Conservation (phyloP, 2,113 vertebrate genomes). For the Nesogale talazaci region DNA sequence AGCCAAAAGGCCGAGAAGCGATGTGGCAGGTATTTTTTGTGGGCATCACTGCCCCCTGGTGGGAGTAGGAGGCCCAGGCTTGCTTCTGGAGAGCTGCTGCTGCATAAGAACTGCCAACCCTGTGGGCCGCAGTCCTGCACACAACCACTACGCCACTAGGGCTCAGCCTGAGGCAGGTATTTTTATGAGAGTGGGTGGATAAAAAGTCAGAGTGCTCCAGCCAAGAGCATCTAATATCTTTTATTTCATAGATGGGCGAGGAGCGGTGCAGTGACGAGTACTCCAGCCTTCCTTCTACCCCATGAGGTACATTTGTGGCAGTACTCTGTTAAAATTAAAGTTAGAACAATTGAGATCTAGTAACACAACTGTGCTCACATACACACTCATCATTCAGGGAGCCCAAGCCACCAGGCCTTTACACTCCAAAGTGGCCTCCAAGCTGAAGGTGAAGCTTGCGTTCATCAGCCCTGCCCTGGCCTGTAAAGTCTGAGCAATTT, state of each 20-base stretch:
- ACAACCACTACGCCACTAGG: too few species aligned
- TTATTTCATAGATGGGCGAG: too few species aligned
- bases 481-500: not conserved
- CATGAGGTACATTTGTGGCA: not conserved
- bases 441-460: not conserved
- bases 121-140: too few species aligned
- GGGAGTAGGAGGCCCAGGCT: too few species aligned
- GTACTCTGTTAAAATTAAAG: not conserved
- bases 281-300: not conserved
- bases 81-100: too few species aligned
- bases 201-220: too few species aligned
- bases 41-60: too few species aligned
- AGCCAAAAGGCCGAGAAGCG: too few species aligned
- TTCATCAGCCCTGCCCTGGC: not conserved
- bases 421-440: not conserved
- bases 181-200: not conserved
- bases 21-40: too few species aligned
- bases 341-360: not conserved
- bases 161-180: too few species aligned
- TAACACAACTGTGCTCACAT: not conserved
- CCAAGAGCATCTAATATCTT: too few species aligned
- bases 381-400: not conserved
- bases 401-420: not conserved
- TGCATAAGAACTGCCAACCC: too few species aligned
- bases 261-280: not conserved